Evolutionary conservation across 2,888 invertebrate species (phyloP).

Genomic region (Cheilosia variabilis): DNA sequence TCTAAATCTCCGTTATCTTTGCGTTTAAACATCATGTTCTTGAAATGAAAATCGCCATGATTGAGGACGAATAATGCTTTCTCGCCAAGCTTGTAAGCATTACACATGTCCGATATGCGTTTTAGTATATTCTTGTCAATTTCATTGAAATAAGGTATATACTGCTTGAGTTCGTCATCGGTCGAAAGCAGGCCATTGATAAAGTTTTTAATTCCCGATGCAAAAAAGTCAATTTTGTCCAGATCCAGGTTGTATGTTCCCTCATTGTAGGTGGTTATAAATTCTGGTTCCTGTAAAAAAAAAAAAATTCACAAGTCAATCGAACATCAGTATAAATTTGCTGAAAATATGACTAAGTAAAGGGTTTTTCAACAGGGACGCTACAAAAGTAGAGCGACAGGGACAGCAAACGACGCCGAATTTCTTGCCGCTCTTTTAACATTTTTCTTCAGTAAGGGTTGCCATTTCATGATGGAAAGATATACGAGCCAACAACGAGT

Average conservation of each 20-base stretch:
- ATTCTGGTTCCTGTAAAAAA: slow-evolving; percentile 37
- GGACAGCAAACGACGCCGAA: no score
- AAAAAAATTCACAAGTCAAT: not conserved
- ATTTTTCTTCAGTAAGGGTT: no score
- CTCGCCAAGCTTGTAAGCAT: slow-evolving; percentile 76
- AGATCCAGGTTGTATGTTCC: slow-evolving; percentile 42
- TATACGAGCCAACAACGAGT: no score
- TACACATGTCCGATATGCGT: slow-evolving; percentile 32
- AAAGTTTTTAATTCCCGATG: slow-evolving; percentile 36
- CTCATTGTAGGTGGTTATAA: slow-evolving; percentile 39
- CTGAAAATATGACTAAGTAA: no score
- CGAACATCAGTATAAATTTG: no score
- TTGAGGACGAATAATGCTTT: slow-evolving; percentile 72
- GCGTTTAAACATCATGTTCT: slow-evolving; percentile 79
- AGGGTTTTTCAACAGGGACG: no score
- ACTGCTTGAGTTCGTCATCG: slow-evolving; percentile 68
- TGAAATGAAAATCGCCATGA: slow-evolving; percentile 80
- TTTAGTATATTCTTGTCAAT: slow-evolving; percentile 55
- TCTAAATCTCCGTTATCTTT: slow-evolving; percentile 44
- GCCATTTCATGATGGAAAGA: no score
- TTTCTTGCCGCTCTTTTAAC: no score
- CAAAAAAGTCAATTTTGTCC: slow-evolving; percentile 44
- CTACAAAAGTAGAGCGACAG: no score
- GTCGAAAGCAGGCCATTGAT: not conserved
- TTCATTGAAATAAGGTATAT: slow-evolving; percentile 76